Evolutionary conservation across 2,113 vertebrate genomes (phyloP), one percentile per base, ranked within the genome.

Genomic region (Orientallactaga bullata): DNA sequence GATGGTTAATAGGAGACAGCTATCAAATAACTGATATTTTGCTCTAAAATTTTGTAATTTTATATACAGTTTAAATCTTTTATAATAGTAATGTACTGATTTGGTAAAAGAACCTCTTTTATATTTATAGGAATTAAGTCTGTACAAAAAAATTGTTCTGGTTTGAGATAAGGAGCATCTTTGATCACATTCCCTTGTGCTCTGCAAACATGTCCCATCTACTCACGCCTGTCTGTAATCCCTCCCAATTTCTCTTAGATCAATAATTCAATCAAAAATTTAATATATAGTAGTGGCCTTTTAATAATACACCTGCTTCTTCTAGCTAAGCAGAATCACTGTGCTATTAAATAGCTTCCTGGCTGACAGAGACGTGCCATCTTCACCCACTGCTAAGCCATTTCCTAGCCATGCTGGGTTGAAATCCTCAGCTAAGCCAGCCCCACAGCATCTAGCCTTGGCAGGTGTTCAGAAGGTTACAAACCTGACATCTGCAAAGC

Each of bases 241-340:
- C 28, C 78, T 95, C 7, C 84, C 87, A 90, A 37, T 95, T 94
- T 97, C 37, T 93, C 96, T 90, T 55, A 21, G 83, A 93, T 93
- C 91, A 95, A 81, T 97, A 92, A 96, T 96, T 97, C 94, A 91
- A 66, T 96, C 42, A 47, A 47, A 47, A 47, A 47, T 47, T 47
- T 47, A 47, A 47, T 47, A 47, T 47, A 47, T 47, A 47, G 97
- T 97, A 95, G 90, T 96, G 94, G 72, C 97, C 98, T 94, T 37
- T 42, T 66, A 82, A 42, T 47, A 47, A 82, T 30, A 37, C 26
- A 66, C 17, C 30, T 26, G 42, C 42, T 24, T 96, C 89, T 99
- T 96, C 97, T 97, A 87, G 51, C 98, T 94, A 98, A 99, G 98
- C 98, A 98, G 91, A 95, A 98, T 94, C 95, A 97, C 91, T 96